Evolutionary conservation across 2,888 invertebrate species (phyloP).

Genomic region (Lithodes maja): DNA sequence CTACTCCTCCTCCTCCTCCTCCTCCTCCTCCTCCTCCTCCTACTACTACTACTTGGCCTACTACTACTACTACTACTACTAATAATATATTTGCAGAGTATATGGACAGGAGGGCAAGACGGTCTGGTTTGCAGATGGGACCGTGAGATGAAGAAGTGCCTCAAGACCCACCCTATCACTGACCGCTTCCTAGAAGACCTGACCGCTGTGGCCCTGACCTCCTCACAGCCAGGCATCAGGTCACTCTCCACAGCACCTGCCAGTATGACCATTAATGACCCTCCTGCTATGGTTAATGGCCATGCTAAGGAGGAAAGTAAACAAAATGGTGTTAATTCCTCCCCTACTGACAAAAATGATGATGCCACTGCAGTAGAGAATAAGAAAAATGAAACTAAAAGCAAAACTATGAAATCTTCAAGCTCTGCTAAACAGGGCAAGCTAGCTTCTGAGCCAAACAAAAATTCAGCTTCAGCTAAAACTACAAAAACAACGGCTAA

Average conservation of each 20-base stretch:
- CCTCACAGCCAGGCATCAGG: constrained; percentile 63
- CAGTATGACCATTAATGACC: neutral
- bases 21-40: neutral
- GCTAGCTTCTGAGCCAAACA: neutral
- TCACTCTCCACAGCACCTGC: constrained; percentile 44
- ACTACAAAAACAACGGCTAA: neutral
- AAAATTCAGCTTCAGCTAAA: neutral
- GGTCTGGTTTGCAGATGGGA: constrained; percentile 76
- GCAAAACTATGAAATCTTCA: too few species aligned
- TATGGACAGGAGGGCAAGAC: constrained; percentile 76
- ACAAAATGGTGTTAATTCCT: neutral
- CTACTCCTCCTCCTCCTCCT: neutral
- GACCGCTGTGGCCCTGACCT: constrained; percentile 46
- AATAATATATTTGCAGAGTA: constrained; percentile 73
- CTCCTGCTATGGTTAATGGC: neutral
- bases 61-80: too few species aligned
- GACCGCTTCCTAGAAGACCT: constrained; percentile 70
- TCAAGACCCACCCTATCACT: constrained; percentile 74
- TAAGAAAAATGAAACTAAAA: too few species aligned
- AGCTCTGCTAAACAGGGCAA: neutral
- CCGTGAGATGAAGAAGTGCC: constrained; percentile 74
- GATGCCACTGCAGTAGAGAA: neutral
- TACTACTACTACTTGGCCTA: too few species aligned
- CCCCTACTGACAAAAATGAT: neutral
- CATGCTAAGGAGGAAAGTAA: neutral